Conservation (phyloP, 2,113 vertebrate genomes). For the Pardalotus punctatus region DNA sequence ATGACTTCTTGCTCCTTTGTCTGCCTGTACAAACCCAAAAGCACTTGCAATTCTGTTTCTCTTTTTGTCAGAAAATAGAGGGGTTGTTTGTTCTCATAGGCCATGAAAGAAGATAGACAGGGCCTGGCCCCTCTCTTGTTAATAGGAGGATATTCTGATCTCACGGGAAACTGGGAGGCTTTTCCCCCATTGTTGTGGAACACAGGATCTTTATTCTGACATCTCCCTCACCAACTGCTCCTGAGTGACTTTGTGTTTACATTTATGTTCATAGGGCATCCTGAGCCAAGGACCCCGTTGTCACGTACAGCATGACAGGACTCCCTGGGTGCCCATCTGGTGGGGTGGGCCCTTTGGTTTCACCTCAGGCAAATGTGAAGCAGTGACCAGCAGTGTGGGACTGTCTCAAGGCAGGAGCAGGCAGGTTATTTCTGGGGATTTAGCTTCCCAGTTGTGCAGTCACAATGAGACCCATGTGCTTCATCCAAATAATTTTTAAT, state of each 20-base stretch:
- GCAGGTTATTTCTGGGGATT: background rate
- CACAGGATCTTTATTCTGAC: background rate
- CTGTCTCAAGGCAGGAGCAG: background rate
- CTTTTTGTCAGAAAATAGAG: background rate
- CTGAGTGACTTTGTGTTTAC: background rate
- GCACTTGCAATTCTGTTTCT: background rate
- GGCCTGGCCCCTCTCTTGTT: background rate
- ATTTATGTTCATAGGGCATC: background rate
- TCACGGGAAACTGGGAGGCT: background rate
- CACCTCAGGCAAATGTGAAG: background rate
- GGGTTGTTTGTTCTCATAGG: background rate
- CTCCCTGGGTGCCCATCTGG: background rate
- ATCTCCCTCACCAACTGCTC: background rate
- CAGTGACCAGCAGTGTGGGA: background rate
- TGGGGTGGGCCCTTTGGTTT: background rate
- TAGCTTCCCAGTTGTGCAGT: background rate
- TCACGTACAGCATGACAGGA: background rate
- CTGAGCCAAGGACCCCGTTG: background rate
- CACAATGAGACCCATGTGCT: background rate
- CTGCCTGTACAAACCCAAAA: background rate
- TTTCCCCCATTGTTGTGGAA: background rate
- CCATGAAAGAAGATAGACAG: background rate
- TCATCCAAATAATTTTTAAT: background rate
- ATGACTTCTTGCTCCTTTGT: background rate
- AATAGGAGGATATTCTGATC: background rate